phyloP scores from a whole-genome alignment of 2,113 vertebrate species.

The Anguilla rostrata region DNA sequence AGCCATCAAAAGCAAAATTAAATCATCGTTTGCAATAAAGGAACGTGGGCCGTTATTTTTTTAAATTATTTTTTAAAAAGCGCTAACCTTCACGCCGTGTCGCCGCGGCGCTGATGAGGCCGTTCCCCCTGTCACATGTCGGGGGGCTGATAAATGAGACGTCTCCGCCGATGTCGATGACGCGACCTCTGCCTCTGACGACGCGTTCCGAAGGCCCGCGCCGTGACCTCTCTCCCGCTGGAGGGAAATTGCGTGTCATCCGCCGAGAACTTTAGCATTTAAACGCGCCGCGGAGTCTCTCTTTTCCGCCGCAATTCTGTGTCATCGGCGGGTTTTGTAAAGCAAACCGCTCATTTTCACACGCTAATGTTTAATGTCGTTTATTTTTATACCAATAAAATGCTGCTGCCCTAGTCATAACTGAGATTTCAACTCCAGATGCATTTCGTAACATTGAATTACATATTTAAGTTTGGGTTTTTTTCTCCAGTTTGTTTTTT shows the following conservation, averaged over 20 bases:
- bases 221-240: constrained; percentile 45
- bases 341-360: not conserved
- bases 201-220: constrained; percentile 42
- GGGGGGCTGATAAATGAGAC: constrained; percentile 62
- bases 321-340: not conserved
- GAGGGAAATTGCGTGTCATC: constrained; percentile 35
- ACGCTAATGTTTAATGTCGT: not conserved
- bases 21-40: constrained; percentile 40
- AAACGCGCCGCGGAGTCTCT: not conserved
- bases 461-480: too few species aligned
- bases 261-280: constrained; percentile 17
- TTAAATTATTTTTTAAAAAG: constrained; percentile 41
- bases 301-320: not conserved
- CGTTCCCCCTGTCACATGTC: constrained; percentile 56
- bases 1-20: constrained; percentile 55
- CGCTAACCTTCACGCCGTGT: constrained; percentile 58
- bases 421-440: too few species aligned
- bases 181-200: constrained; percentile 49
- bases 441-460: too few species aligned
- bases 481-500: too few species aligned
- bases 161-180: constrained; percentile 56
- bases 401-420: not conserved
- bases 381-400: not conserved
- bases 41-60: not conserved
- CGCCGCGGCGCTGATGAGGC: constrained; percentile 45